A percentile compares a stretch with the other conserved stretches of the same genome.
phyloP scores from a whole-genome alignment of 92 coral and sea anemone genomes.

The Porites rus region DNA sequence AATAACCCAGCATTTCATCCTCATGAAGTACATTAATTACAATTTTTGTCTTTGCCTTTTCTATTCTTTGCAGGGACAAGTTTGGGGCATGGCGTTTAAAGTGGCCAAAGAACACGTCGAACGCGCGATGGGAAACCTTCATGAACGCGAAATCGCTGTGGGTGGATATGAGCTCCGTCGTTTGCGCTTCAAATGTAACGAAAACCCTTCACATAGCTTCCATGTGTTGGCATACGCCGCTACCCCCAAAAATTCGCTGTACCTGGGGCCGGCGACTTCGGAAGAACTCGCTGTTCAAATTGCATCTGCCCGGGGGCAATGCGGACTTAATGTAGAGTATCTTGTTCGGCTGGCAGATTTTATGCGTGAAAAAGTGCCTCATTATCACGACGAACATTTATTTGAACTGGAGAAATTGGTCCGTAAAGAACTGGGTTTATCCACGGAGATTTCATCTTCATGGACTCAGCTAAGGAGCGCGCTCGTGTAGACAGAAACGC shows the following conservation, averaged over 20 bases:
- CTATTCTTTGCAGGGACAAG: conserved; percentile 70
- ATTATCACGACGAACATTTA: conserved; percentile 74
- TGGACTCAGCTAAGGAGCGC: conserved; percentile 61
- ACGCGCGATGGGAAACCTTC: conserved; percentile 68
- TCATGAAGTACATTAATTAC: too few species aligned
- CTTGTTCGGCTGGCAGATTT: conserved; percentile 84
- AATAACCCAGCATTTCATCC: too few species aligned
- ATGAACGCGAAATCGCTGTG: conserved; percentile 76
- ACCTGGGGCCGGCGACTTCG: conserved; percentile 80
- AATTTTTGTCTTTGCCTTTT: neutral
- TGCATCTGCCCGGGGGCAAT: conserved; percentile 72
- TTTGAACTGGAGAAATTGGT: conserved; percentile 73
- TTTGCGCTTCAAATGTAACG: conserved; percentile 61
- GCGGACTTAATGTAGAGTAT: conserved; percentile 91
- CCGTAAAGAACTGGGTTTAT: conserved; percentile 68
- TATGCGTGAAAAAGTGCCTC: conserved; percentile 82
- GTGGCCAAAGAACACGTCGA: conserved; percentile 64
- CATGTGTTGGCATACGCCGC: conserved; percentile 78
- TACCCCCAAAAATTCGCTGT: conserved; percentile 73
- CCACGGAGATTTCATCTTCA: conserved; percentile 50
- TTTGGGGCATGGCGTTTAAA: conserved; percentile 90
- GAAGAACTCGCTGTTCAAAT: conserved; percentile 82
- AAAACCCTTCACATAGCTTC: conserved; percentile 42
- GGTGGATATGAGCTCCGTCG: conserved; percentile 86
- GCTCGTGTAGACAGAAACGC: neutral